These are phyloP conservation scores for Catajapyx aquilonaris DNA, from an alignment of 1,140 invertebrate species.

Conservation along the genomic window DNA sequence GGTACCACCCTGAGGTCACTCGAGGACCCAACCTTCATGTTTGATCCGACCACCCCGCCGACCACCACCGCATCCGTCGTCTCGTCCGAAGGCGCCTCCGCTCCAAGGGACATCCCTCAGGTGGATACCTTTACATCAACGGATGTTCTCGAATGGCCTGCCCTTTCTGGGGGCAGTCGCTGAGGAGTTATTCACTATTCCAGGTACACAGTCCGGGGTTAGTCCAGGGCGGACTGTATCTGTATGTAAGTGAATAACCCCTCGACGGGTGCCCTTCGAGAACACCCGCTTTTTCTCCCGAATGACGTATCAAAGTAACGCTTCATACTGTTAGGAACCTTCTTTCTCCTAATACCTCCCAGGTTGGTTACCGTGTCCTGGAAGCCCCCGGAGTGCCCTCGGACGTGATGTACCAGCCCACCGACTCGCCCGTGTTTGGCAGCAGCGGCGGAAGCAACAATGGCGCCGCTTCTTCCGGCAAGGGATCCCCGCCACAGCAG, in stretches of 20 bases:
- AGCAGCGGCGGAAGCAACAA: not conserved
- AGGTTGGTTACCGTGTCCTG: conserved; percentile 10
- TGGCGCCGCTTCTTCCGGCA: not conserved
- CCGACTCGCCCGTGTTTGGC: not conserved
- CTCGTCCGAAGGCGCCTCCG: not conserved
- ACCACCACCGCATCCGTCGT: conserved; percentile 14
- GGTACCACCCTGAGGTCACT: conserved; percentile 28
- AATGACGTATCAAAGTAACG: no score
- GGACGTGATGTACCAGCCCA: conserved; percentile 9
- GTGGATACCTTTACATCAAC: no score
- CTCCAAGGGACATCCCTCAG: conserved; percentile 1
- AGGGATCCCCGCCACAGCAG: not conserved
- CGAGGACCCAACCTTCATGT: conserved; percentile 30
- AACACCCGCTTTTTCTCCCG: no score
- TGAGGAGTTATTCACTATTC: no score
- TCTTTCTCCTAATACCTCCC: conserved; percentile 6
- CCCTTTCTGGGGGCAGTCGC: no score
- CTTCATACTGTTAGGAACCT: no score
- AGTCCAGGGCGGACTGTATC: no score
- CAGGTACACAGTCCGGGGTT: no score
- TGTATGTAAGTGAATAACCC: no score
- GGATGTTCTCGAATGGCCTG: no score
- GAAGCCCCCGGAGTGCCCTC: conserved; percentile 12
- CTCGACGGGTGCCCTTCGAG: no score
- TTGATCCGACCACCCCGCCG: conserved; percentile 15